Base-by-base conservation (phyloP, 1,140 invertebrate species). In the Pogonomyrmex barbatus region DNA sequence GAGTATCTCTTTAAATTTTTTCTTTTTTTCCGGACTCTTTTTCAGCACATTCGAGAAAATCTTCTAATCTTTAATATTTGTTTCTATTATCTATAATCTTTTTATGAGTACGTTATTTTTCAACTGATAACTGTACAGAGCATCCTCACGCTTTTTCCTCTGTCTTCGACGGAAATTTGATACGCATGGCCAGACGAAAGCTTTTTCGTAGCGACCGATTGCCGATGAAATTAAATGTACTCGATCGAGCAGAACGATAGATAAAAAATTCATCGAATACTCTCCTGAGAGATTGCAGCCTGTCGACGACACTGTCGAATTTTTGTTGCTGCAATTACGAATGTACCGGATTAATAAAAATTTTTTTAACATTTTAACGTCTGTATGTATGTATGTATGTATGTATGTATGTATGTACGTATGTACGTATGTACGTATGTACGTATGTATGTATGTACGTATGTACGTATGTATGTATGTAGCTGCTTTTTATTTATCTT, bases 201-300 rank as follows among this genome's bases (percentile, higher is more conserved):
- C 67, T 81, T 36, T 58, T 30, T 60, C 70, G 56, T 4, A 39
- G 62, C 56, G 6, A 12, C 67, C 67, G 54, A 60, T 60, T n/a
- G 54, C 68, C 68, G 39, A 50, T 75, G 67, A 83, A 75, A 83
- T 83, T 83, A 62, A 83, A 83, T 12, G 56, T 75, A 83, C 79
- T 75, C 68, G 79, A 71, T 45, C 54, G n/a, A 83, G 79, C 45
- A 33, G 68, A 83, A 83, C n/a, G 68, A 2, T 30, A 83, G 79
- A 83, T 83, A 83, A 83, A 83, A 83, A 83, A 75, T 83, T 60
- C 54, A 56, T 75, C 42, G 79, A 73, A 60, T 39, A 47, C 30
- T 71, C 54, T 47, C 67, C 8, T 33, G 54, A 75, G 9, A 36
- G 36, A 56, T 81, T n/a, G 36, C 14, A 65, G 45, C 17, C 62